Evolutionary conservation across 2,888 invertebrate genomes (phyloP), one percentile per base, ranked within the genome.

Genomic region (Serripes groenlandicus): DNA sequence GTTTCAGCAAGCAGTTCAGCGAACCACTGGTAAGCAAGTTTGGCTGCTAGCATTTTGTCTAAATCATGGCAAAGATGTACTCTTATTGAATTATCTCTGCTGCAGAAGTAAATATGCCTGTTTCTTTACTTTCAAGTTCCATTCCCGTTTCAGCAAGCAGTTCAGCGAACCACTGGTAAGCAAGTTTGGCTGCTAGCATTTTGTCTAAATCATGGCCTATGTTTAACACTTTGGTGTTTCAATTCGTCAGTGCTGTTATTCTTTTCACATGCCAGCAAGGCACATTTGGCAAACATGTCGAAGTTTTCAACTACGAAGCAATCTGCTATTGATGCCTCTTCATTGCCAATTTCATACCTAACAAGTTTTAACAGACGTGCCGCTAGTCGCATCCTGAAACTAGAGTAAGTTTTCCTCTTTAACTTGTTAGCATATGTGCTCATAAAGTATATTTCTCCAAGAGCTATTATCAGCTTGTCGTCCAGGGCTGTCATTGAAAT

Each of bases 331-430:
- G 66, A 34, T 0, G 68, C 73, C 1, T 60, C 37, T 26, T 37
- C 34, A 9, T 37, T 1, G 0, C 28, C 4, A 26, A 72, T 42
- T 35, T 80, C 37, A 21, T 54, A 26, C 56, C 79, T 74, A 3
- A 80, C 34, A 23, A 71, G 9, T 32, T 42, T 21, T 11, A 79
- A 68, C 11, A 79, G 60, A 1, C 83, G n/a, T 56, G 73, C 76
- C 23, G 79, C 79, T 28, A 79, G 37, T 21, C 79, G 52, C 83
- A 83, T 83, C 11, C 79, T 68, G 72, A 69, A 78, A 60, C 52
- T 69, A 2, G 83, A 21, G 28, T 75, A 78, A 23, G 74, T 68
- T 32, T 80, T 74, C 34, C 79, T 30, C 23, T 62, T 52, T 23
- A 73, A 32, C 18, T 32, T 34, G 34, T 79, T 73, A 0, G 68